Percentiles rank a stretch among this genome's conserved stretches.
These are phyloP conservation scores for Gari tellinella DNA, from an alignment of 2,888 invertebrate species.

Conservation along the genomic window DNA sequence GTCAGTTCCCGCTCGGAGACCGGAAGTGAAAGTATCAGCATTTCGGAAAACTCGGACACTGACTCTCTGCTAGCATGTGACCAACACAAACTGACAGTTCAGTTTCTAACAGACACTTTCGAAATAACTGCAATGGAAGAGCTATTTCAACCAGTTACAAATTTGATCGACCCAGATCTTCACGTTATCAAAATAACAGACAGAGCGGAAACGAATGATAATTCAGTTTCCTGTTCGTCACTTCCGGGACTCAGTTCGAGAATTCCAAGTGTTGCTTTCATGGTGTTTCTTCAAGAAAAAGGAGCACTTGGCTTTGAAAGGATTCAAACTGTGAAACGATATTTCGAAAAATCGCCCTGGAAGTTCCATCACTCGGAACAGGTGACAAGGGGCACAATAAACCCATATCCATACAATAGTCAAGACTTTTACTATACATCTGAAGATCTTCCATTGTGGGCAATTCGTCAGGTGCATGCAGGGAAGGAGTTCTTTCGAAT, in stretches of 20 bases:
- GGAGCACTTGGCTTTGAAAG: constrained; percentile 69
- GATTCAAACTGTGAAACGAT: constrained; percentile 65
- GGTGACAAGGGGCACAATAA: constrained; percentile 67
- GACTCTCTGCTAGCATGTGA: constrained; percentile 68
- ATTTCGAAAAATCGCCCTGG: constrained; percentile 76
- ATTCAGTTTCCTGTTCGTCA: constrained; percentile 27
- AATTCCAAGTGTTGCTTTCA: constrained; percentile 70
- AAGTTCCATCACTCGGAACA: constrained; percentile 78
- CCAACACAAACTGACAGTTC: constrained; percentile 68
- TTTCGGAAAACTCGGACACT: constrained; percentile 66
- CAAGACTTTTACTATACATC: constrained; percentile 78
- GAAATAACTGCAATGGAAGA: constrained; percentile 69
- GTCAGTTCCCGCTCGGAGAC: constrained; percentile 67
- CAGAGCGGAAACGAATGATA: constrained; percentile 41
- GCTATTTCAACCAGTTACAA: constrained; percentile 70
- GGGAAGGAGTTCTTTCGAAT: constrained; percentile 79
- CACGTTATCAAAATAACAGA: constrained; percentile 72
- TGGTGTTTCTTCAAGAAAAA: constrained; percentile 74
- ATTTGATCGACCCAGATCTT: constrained; percentile 75
- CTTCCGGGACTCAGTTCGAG: constrained; percentile 46
- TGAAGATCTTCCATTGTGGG: constrained; percentile 78
- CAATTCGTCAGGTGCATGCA: constrained; percentile 78
- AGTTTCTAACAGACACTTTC: constrained; percentile 70
- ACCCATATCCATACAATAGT: constrained; percentile 73
- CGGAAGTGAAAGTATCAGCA: constrained; percentile 68